These are phyloP conservation scores for Poecile montanus DNA, from an alignment of 2,797 vertebrate genomes.

Conservation along the genomic window DNA sequence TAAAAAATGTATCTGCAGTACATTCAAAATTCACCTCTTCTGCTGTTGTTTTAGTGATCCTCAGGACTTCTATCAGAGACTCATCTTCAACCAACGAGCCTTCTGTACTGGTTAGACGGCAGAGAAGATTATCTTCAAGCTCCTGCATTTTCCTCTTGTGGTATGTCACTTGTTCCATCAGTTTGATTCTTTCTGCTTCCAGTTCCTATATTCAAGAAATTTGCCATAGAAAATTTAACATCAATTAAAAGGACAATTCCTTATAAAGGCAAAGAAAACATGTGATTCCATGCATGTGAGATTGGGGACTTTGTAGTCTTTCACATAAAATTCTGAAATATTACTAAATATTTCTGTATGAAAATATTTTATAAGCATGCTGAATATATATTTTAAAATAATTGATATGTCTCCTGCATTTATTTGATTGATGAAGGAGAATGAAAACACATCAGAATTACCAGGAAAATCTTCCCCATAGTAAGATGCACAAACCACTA, in stretches of 20 bases:
- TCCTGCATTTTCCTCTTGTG: slow-evolving; percentile 89
- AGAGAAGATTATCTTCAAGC: slow-evolving; percentile 86
- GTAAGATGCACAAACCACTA: neutral
- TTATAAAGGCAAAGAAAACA: neutral
- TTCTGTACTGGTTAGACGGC: slow-evolving; percentile 83
- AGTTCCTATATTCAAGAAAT: slow-evolving; percentile 77
- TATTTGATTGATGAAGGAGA: neutral
- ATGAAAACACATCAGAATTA: neutral
- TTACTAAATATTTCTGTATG: neutral
- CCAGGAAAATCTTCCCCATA: neutral
- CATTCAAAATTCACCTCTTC: slow-evolving; percentile 78
- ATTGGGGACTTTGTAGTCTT: neutral
- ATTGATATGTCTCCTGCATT: neutral
- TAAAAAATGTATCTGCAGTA: neutral
- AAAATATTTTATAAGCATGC: neutral
- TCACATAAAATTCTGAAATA: neutral
- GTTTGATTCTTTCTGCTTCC: slow-evolving; percentile 84
- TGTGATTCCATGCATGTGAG: neutral
- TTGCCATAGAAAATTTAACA: neutral
- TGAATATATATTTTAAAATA: neutral
- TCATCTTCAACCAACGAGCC: slow-evolving; percentile 87
- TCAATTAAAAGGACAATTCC: neutral
- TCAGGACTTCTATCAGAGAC: slow-evolving; percentile 84
- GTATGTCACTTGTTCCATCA: slow-evolving; percentile 84
- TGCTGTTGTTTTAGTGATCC: slow-evolving; percentile 83